Percentiles rank a stretch among this genome's conserved stretches.
phyloP scores from a whole-genome alignment of 2,113 vertebrate species.

The Parus major region DNA sequence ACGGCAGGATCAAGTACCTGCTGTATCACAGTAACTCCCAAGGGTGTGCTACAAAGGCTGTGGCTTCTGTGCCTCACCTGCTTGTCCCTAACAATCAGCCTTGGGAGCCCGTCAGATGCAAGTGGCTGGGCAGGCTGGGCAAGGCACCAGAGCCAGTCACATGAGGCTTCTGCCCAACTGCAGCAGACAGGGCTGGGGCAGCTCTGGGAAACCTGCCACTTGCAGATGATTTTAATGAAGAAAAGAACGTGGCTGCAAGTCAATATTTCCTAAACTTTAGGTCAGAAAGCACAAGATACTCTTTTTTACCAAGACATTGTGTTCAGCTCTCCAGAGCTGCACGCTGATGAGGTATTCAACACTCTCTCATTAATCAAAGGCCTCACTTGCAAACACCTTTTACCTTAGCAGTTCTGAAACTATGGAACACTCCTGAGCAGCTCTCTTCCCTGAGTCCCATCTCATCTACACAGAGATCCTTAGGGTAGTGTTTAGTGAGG shows the following conservation, averaged over 20 bases:
- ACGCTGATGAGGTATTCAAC: not conserved
- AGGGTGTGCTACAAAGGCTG: not conserved
- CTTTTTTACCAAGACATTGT: not conserved
- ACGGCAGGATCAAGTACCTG: not conserved
- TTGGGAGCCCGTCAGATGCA: not conserved
- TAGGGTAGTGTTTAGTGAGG: not conserved
- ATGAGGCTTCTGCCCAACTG: conserved; percentile 1
- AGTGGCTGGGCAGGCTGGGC: conserved; percentile 29
- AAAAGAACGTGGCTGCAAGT: not conserved
- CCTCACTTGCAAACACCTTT: not conserved
- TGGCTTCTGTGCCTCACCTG: not conserved
- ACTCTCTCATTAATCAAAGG: not conserved
- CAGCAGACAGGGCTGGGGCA: conserved; percentile 3
- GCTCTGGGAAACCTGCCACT: conserved; percentile 4
- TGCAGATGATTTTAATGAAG: conserved; percentile 5
- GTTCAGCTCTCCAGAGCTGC: not conserved
- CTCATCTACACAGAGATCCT: not conserved
- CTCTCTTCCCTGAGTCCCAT: not conserved
- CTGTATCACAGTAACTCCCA: not conserved
- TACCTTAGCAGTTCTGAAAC: not conserved
- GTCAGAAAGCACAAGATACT: not conserved
- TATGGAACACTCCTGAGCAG: not conserved
- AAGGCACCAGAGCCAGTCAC: conserved; percentile 35
- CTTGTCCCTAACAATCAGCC: not conserved
- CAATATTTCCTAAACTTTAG: not conserved